Base-by-base conservation (phyloP, 2,797 vertebrate species). In the Megaceryle alcyon region DNA sequence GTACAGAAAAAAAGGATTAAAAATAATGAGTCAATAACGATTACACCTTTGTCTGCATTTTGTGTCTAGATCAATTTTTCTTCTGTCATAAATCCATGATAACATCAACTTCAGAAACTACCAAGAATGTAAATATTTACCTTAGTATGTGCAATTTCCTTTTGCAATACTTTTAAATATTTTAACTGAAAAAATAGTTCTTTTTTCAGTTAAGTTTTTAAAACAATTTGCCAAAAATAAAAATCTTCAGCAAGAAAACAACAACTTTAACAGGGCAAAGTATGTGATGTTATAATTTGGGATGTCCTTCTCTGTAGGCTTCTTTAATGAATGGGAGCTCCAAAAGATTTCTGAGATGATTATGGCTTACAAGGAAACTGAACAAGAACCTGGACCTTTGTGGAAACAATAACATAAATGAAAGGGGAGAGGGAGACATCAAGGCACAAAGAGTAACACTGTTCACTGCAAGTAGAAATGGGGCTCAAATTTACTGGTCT, bases 271-370 rank as follows among this genome's bases (percentile, higher is more conserved):
- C 86, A 75, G 79, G 78, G 91, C 83, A 95, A 96, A 86, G 83
- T 73, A 82, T 18, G 18, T 61, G 73, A 86, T 79, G 77, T 83
- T 94, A 31, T 94, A 82, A 94, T 94, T 94, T 92, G 94, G 84
- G 87, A 81, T 77, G 79, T 89, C 64, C 83, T 87, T 59, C 82
- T 92, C 65, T 48, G 23, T n/a, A 80, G 75, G 79, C 66, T 80
- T 73, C 89, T 94, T 92, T 70, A 76, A 79, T 33, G 41, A 84
- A 56, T 5, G 3, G 68, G 71, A 80, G 82, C 84, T 93, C 87
- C 82, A 73, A 92, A 94, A 89, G 91, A 89, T 92, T 91, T 90
- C 79, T 18, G 18, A 92, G 91, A 87, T 94, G 82, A 92, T 94
- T 96, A 93, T 26, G 81, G 95, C 81, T 88, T 91, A 82, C 76